These are phyloP conservation scores for Lordiphosa collinella DNA, from an alignment of 1,140 invertebrate species.

Conservation along the genomic window DNA sequence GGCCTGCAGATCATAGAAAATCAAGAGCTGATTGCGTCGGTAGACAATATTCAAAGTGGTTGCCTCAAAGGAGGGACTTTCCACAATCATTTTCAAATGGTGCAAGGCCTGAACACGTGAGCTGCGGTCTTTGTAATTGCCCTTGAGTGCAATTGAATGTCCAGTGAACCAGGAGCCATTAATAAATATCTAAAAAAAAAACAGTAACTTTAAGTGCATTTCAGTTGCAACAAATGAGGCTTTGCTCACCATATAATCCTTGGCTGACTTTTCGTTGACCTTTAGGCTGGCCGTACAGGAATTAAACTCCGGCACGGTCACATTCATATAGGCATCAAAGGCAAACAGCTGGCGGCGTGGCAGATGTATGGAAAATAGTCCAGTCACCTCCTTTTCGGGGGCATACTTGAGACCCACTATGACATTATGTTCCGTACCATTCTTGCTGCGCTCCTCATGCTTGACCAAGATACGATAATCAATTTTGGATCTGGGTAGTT, in stretches of 20 bases:
- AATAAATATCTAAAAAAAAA: slow-evolving; percentile 82
- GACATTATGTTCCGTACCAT: slow-evolving; percentile 79
- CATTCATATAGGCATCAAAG: slow-evolving; percentile 82
- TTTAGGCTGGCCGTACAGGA: slow-evolving; percentile 82
- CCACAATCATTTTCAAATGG: slow-evolving; percentile 85
- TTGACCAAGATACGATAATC: slow-evolving; percentile 79
- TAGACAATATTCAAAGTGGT: slow-evolving; percentile 83
- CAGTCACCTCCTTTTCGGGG: slow-evolving; percentile 82
- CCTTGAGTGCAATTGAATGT: slow-evolving; percentile 84
- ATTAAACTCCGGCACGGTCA: slow-evolving; percentile 83
- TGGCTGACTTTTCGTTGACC: slow-evolving; percentile 81
- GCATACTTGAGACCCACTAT: slow-evolving; percentile 75
- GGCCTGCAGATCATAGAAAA: slow-evolving; percentile 58
- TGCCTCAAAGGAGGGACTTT: slow-evolving; percentile 86
- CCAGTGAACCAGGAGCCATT: slow-evolving; percentile 89
- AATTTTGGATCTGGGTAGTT: slow-evolving; percentile 76
- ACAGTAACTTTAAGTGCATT: no score
- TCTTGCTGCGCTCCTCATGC: slow-evolving; percentile 74
- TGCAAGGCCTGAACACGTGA: slow-evolving; percentile 83
- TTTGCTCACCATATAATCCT: slow-evolving; percentile 82
- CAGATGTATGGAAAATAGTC: slow-evolving; percentile 81
- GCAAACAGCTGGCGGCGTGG: slow-evolving; percentile 81
- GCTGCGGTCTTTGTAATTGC: slow-evolving; percentile 86
- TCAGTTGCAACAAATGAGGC: no score
- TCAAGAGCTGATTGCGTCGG: slow-evolving; percentile 80